Percentiles rank a stretch among this genome's conserved stretches.
Conservation (phyloP, 2,113 vertebrate genomes). For the Camelus bactrianus region DNA sequence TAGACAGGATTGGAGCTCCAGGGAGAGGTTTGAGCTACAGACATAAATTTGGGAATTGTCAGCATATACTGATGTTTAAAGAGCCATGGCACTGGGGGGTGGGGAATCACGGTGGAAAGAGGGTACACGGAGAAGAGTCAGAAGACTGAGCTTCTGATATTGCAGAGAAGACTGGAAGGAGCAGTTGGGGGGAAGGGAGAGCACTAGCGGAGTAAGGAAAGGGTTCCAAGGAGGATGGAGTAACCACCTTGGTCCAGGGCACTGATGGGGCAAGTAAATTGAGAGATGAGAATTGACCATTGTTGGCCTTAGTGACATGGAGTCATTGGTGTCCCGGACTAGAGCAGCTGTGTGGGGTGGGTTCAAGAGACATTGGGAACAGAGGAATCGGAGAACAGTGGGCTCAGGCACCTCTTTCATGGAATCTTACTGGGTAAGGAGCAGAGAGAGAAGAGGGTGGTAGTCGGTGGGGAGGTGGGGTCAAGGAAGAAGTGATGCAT, state of each 20-base stretch:
- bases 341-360: rapidly evolving
- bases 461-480: background rate
- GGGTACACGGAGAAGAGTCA: background rate
- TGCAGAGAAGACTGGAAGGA: background rate
- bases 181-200: background rate
- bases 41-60: background rate
- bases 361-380: background rate
- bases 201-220: background rate
- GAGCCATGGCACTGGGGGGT: background rate
- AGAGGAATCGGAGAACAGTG: background rate
- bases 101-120: background rate
- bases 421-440: background rate
- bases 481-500: background rate
- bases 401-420: background rate
- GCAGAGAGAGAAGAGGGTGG: background rate
- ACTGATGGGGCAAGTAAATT: too few species aligned
- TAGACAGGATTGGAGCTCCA: background rate
- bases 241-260: background rate
- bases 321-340: background rate
- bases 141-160: background rate
- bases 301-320: rapidly evolving
- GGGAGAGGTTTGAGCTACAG: background rate
- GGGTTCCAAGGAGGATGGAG: background rate
- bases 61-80: background rate
- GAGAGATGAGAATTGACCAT: background rate